Evolutionary conservation across 1,140 invertebrate species (phyloP), one percentile per base, ranked within the genome.

Genomic region (Orchestia grillus): DNA sequence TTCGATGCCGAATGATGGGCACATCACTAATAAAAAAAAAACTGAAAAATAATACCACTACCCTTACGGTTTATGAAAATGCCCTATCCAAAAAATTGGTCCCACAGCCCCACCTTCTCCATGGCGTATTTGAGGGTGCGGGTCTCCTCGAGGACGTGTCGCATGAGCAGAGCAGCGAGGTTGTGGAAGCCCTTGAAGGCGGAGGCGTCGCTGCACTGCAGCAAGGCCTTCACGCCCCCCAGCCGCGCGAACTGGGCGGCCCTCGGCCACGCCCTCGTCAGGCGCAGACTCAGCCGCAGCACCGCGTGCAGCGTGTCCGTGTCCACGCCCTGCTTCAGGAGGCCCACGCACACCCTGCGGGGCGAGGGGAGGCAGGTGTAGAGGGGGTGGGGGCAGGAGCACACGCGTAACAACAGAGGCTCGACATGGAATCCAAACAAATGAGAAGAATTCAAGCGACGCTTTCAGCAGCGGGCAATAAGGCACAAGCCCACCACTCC

Each of bases 61-160:
- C n/a, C n/a, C n/a, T n/a, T n/a, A n/a, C n/a, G n/a, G n/a, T n/a
- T 53, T 19, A 53, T 53, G 6, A 53, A 8, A 19, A 53, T 53
- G 6, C 47, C 47, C 47, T 53, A 19, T 19, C 6, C 47, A 53
- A 6, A 53, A 53, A 53, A 53, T 6, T 19, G n/a, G 19, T 53
- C 47, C 47, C 47, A 53, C 47, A 53, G 19, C 4, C 88, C 43
- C n/a, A 97, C 98, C 97, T 99, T 99, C 97, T 99, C 98, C 98
- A 99, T 99, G 4, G 98, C 98, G 96, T 98, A 98, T 96, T 98
- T 98, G 44, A 99, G 97, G 42, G 98, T 98, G 0, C 97, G 97
- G 0, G 98, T 98, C 87, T 99, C 98, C 97, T 99, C 99, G 8
- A 99, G 97, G 3, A 99, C 98, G 96, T 99, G 99, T 87, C 99